Base-by-base conservation (phyloP, 2,888 invertebrate species). In the Caenorhabditis afra region DNA sequence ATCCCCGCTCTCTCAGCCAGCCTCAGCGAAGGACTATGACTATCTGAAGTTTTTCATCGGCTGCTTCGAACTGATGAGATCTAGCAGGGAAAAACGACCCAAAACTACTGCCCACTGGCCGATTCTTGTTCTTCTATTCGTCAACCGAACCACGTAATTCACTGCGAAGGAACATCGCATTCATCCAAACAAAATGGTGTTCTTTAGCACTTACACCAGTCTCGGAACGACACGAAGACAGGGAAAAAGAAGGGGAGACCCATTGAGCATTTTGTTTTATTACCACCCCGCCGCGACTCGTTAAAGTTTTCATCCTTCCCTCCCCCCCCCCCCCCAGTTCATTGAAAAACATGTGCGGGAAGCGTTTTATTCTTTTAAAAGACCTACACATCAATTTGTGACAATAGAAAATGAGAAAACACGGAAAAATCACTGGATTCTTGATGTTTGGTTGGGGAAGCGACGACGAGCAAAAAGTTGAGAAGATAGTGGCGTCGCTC, bases 21-120 rank as follows among this genome's bases (percentile, higher is more conserved):
- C 29, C 7, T 29, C 4, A 29, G 29, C 29, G 29, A 29, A 29
- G 57, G 41, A 47, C 71, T 57, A 71, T 64, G 55, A 73, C 73
- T 73, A 78, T 78, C 78, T 78, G 18, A 78, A 71, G 78, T 78
- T 78, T 78, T 78, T 78, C 78, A 78, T 78, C 78, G 71, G 29
- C 29, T 55, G 57, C 55, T 64, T 58, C 49, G 35, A 35, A 71
- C 61, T 70, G 70, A 70, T 70, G 70, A 59, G 58, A 70, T 70
- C 70, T 70, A 52, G 45, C 3, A 29, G 29, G 7, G 29, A 52
- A 64, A 68, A 44, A 44, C 59, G 68, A 52, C 44, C 68, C 68
- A 53, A n/a, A n/a, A 68, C 61, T 61, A 29, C 68, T 41, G 12
- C 18, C 47, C 45, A 20, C 53, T 44, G 10, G 29, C 7, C 41